Evolutionary conservation across 2,888 invertebrate species (phyloP).

Genomic region (Noctua janthina): DNA sequence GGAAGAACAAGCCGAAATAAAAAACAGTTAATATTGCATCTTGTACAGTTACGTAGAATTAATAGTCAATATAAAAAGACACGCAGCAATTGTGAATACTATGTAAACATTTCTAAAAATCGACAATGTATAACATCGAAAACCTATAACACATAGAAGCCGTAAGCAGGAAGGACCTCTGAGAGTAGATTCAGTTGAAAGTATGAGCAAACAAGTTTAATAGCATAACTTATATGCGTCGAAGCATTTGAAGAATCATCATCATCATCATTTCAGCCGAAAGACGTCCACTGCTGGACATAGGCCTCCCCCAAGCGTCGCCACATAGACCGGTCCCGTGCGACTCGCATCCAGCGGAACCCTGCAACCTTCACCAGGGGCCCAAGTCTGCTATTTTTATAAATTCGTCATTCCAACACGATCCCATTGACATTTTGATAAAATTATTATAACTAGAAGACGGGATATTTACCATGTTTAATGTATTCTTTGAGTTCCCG

Average conservation of each 20-base stretch:
- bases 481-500: too few relatives aligned
- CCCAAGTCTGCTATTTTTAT: too few relatives aligned
- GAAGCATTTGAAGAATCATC: conserved; percentile 27
- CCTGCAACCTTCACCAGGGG: too few relatives aligned
- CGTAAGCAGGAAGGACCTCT: conserved; percentile 70
- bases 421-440: too few relatives aligned
- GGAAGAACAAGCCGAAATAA: conserved; percentile 66
- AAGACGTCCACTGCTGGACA: too few relatives aligned
- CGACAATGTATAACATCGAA: conserved; percentile 68
- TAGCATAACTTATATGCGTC: conserved; percentile 16
- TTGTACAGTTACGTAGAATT: conserved; percentile 41
- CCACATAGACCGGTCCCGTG: too few relatives aligned
- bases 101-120: conserved; percentile 69
- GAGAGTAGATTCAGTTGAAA: conserved; percentile 73
- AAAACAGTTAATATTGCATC: conserved; percentile 35
- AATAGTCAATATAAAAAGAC: conserved; percentile 41
- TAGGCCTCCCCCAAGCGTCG: too few relatives aligned
- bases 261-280: too few relatives aligned
- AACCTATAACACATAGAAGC: conserved; percentile 67
- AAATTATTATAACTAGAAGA: too few relatives aligned
- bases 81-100: conserved; percentile 34
- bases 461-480: too few relatives aligned
- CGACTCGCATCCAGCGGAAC: too few relatives aligned
- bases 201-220: conserved; percentile 63
- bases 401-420: too few relatives aligned